Base-by-base conservation (phyloP, 1,140 invertebrate species). In the Hycleus phaleratus region DNA sequence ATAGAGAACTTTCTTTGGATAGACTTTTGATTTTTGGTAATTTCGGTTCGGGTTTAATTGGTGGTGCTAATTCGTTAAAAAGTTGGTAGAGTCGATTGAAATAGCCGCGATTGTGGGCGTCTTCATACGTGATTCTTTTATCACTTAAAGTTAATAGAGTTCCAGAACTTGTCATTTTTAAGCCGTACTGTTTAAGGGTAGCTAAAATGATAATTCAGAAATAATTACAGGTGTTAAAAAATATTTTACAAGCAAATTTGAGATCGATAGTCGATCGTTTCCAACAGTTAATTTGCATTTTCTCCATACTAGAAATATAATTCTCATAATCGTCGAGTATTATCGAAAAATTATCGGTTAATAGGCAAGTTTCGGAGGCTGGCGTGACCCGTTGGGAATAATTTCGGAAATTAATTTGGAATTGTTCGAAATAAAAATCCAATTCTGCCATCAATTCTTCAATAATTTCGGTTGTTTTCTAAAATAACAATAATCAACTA, bases 101-200 rank as follows among this genome's bases (percentile, higher is more conserved):
- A 39, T 64, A 46, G 10, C 62, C 64, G 9, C 46, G 55, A n/a
- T 58, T 43, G 50, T 56, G 56, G 6, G 65, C 65, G 43, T 67
- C 54, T 43, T 59, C 32, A 26, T 57, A 67, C 6, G 60, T 54
- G 43, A 67, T 55, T 4, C 46, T 10, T 11, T 44, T 45, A 38
- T 60, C 63, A 7, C 50, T 52, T 1, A 57, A 44, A 6, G 60
- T 67, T 7, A 67, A 43, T 45, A 65, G 38, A 26, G 53, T 39
- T 9, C 65, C 65, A 7, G 51, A 43, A 9, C 60, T 47, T 4
- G 58, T 59, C 11, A 65, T 38, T 48, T 58, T 63, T 10, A 67
- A 48, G 43, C 60, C 60, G 11, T 56, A 38, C 18, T 60, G 38
- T 43, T 64, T 45, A 18, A 60, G 39, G 0, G 58, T 12, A 39